Evolutionary conservation across 2,888 invertebrate genomes (phyloP), one percentile per base, ranked within the genome.

Genomic region (Brenthis daphne): DNA sequence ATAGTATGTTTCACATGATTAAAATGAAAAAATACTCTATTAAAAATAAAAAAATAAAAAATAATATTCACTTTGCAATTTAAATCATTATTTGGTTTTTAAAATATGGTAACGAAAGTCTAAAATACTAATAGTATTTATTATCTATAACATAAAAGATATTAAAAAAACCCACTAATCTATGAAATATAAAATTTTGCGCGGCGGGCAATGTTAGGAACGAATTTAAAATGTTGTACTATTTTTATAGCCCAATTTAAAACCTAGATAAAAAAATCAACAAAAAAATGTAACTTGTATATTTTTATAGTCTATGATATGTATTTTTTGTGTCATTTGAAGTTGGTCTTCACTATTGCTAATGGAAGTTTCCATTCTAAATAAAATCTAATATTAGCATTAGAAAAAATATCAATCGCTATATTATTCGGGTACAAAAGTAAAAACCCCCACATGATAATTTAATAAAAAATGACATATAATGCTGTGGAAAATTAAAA

Each of bases 281-380:
- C n/a, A 50, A 11, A 43, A 20, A 6, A 50, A n/a, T 60, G n/a
- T 60, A 33, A 29, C 29, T 33, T 60, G 29, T 60, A n/a, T 29
- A 29, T 14, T 60, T 33, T 50, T 57, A 6, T 37, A 50, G 16
- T n/a, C 48, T 50, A 60, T 60, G 50, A 60, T 60, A 60, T 60
- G 60, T 50, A 60, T 60, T 12, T 24, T 48, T 48, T 50, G 58
- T 60, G 60, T 50, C 60, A 60, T 33, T 50, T 50, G 48, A 60
- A 50, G 29, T 29, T 50, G 29, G 43, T 60, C 33, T 50, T n/a
- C 14, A 4, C 24, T 24, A 8, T n/a, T 60, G n/a, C 8, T 50
- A 16, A 5, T 50, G 29, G 33, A 60, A 60, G 60, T 50, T n/a
- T 43, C 37, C 8, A 43, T 11, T 11, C 37, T 43, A 43, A 43